These are phyloP conservation scores for Pelochelys cantorii DNA, from an alignment of 2,797 vertebrate genomes.

Conservation along the genomic window DNA sequence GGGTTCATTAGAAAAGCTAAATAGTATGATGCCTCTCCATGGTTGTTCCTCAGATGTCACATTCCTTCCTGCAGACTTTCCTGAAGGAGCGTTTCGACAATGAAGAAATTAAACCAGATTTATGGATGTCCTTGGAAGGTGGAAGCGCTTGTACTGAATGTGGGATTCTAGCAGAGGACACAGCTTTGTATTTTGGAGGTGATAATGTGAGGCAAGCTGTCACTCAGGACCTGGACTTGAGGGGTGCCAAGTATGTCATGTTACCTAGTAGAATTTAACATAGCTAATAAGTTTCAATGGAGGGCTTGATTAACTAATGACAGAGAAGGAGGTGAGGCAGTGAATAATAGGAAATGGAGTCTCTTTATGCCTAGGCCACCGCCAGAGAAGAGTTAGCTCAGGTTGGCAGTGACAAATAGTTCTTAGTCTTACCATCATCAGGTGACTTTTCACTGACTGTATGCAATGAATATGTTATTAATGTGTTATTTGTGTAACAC, in stretches of 20 bases:
- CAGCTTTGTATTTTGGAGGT: constrained; percentile 93
- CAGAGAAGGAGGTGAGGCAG: neutral
- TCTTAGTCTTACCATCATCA: neutral
- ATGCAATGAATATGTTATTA: neutral
- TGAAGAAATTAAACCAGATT: constrained; percentile 89
- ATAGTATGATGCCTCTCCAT: neutral
- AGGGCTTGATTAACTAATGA: neutral
- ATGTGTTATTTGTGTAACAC: neutral
- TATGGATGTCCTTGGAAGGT: constrained; percentile 96
- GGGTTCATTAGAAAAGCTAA: neutral
- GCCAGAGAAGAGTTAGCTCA: neutral
- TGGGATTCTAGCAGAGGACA: constrained; percentile 94
- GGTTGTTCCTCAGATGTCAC: constrained; percentile 7
- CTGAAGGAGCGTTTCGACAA: constrained; percentile 98
- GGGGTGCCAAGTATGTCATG: constrained; percentile 93
- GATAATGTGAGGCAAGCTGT: constrained; percentile 93
- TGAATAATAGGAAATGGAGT: neutral
- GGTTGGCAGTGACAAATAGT: neutral
- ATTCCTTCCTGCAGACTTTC: constrained; percentile 84
- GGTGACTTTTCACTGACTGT: neutral
- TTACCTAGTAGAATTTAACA: neutral
- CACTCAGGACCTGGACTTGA: constrained; percentile 93
- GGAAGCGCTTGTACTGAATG: constrained; percentile 94
- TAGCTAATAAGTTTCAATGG: neutral
- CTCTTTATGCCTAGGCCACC: neutral